A percentile compares a stretch with the other conserved stretches of the same genome.
phyloP scores from a whole-genome alignment of 1,140 invertebrate genomes.

The Rhagoletis pomonella region DNA sequence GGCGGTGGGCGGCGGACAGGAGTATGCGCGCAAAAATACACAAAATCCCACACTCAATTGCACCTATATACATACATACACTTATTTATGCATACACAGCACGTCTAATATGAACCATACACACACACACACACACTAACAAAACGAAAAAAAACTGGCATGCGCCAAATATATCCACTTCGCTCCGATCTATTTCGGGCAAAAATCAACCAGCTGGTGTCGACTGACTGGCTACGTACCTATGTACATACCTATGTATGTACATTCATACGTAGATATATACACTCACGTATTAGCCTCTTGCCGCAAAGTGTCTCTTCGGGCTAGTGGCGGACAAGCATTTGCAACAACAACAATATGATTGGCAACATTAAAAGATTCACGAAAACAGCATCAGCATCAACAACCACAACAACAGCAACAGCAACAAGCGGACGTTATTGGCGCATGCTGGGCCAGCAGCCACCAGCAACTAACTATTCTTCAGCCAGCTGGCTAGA shows the following conservation, averaged over 20 bases:
- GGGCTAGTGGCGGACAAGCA: neutral
- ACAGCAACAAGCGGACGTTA: neutral
- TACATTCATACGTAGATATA: too few species aligned
- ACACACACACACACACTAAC: neutral
- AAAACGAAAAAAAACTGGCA: neutral
- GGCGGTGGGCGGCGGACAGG: neutral
- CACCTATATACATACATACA: neutral
- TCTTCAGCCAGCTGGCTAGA: neutral
- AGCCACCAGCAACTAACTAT: conserved; percentile 11
- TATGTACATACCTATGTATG: too few species aligned
- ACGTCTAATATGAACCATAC: neutral
- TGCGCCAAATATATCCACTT: conserved; percentile 42
- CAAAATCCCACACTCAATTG: neutral
- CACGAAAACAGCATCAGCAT: neutral
- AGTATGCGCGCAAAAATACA: conserved; percentile 42
- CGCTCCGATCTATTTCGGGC: conserved; percentile 41
- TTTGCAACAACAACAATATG: neutral
- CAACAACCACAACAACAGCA: neutral
- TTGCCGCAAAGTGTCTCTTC: conserved; percentile 36
- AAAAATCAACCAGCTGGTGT: conserved; percentile 33
- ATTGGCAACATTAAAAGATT: conserved; percentile 30
- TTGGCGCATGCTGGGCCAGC: conserved; percentile 31
- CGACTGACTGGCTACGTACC: neutral
- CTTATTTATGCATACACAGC: conserved; percentile 1
- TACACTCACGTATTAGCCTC: too few species aligned